Percentiles rank a stretch among this genome's conserved stretches.
Evolutionary conservation across 1,140 invertebrate genomes (phyloP).

Genomic region (Heliconius hewitsoni): DNA sequence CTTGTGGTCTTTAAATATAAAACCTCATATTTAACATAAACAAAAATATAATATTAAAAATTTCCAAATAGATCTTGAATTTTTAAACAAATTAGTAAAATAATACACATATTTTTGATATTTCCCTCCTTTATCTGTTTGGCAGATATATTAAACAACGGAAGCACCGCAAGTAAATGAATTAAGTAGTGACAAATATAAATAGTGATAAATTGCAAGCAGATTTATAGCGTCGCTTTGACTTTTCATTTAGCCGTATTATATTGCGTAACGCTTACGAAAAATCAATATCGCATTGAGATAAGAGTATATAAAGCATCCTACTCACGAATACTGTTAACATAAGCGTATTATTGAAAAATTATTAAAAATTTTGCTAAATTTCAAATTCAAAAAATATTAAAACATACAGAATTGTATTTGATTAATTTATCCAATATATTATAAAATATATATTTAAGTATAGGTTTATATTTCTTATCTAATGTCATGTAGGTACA

Average conservation of each 20-base stretch:
- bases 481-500: no score
- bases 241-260: slow-evolving; percentile 36
- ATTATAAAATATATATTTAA: no score
- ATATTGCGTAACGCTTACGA: slow-evolving; percentile 52
- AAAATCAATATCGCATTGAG: slow-evolving; percentile 44
- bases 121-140: slow-evolving; percentile 35
- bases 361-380: not conserved
- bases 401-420: not conserved
- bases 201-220: not conserved
- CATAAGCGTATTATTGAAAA: not conserved
- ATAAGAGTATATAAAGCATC: slow-evolving; percentile 1
- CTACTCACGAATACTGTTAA: not conserved
- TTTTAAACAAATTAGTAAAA: not conserved
- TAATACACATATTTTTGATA: slow-evolving; percentile 18
- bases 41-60: not conserved
- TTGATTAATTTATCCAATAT: no score
- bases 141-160: slow-evolving; percentile 16
- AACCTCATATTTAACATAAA: not conserved
- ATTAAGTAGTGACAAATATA: not conserved
- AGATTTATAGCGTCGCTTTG: not conserved
- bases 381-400: not conserved
- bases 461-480: no score
- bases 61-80: not conserved
- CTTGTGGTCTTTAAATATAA: not conserved
- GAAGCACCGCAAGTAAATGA: slow-evolving; percentile 6